Evolutionary conservation across 2,797 vertebrate species (phyloP), one percentile per base, ranked within the genome.

Genomic region (Capromys pilorides): DNA sequence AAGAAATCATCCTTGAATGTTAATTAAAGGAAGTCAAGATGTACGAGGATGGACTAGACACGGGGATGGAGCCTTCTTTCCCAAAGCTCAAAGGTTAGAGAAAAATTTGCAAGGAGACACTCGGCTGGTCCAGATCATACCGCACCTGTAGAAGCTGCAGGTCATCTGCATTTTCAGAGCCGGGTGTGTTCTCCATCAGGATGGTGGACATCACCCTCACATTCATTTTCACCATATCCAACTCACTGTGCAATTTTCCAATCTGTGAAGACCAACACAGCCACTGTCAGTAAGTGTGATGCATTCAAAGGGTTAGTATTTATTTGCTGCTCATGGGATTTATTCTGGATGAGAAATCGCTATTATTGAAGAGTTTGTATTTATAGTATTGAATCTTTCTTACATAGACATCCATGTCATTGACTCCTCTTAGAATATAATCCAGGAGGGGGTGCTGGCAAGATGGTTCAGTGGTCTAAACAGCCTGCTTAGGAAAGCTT

Each of bases 191-290:
- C 96, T 98, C 98, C 84, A 97, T 97, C 95, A 99, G 2, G 94
- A 99, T 98, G 36, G 97, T 96, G 0, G 98, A 98, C 98, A 99
- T 98, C 67, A 98, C 98, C 64, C 90, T 98, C 91, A 98, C 95
- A 0, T 99, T 99, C 98, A 98, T 98, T 96, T 98, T 98, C 95
- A 98, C 98, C 98, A 98, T 98, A 83, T 99, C 98, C 95, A 99
- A 91, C 69, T 99, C 98, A 91, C 98, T 99, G 96, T 98, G 98
- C 64, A 99, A 85, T 73, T 99, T 99, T 64, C 98, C 98, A 88
- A 98, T 97, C 98, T 99, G 97, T 77, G 61, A 51, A 66, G 45
- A 59, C 94, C 77, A 97, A 97, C 1, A 61, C 19, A 90, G 39
- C 51, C 69, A 41, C 36, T 69, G 78, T 82, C 36, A 90, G 59